Base-by-base conservation (phyloP, 2,888 invertebrate species). In the Zaprionus obscuricornis region DNA sequence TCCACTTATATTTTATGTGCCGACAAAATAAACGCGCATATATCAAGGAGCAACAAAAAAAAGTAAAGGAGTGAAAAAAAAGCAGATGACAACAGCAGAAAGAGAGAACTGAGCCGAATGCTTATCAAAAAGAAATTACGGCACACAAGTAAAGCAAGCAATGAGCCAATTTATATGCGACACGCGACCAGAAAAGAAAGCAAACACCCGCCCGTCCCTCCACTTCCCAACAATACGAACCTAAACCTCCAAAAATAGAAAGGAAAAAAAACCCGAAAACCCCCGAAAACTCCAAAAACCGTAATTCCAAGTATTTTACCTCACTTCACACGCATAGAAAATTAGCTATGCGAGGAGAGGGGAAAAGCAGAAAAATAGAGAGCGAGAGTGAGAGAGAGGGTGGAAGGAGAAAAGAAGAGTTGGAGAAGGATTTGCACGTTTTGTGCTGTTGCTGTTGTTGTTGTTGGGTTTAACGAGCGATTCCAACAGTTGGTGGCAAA, bases 111-210 rank as follows among this genome's bases (percentile, higher is more conserved):
- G 26, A 20, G 42, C 36, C 40, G 54, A 62, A 18, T 51, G 33
- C 40, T 58, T 78, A 78, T 74, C 71, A 55, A 49, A 56, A 73
- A 36, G 49, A 64, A 76, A 81, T 76, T 64, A 55, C 39, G 17
- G 33, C 37, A 52, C 34, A 52, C 54, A 59, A 50, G 39, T 22
- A 42, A 27, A 59, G 42, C 36, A 17, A 49, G 84, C 82, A 79
- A 79, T 79, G 78, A 79, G 82, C 55, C 84, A 79, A 84, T 79
- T 79, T 81, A 79, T 79, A 79, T 79, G 84, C 78, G 74, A 70
- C 70, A 74, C 67, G 84, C 81, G 51, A 66, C 39, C 29, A 59
- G 50, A 47, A 70, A 59, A n/a, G n/a, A n/a, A n/a, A n/a, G n/a
- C n/a, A n/a, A n/a, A n/a, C n/a, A n/a, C n/a, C n/a, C n/a, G n/a